Evolutionary conservation across 2,797 vertebrate genomes (phyloP).

Genomic region (Meriones psammophilus): DNA sequence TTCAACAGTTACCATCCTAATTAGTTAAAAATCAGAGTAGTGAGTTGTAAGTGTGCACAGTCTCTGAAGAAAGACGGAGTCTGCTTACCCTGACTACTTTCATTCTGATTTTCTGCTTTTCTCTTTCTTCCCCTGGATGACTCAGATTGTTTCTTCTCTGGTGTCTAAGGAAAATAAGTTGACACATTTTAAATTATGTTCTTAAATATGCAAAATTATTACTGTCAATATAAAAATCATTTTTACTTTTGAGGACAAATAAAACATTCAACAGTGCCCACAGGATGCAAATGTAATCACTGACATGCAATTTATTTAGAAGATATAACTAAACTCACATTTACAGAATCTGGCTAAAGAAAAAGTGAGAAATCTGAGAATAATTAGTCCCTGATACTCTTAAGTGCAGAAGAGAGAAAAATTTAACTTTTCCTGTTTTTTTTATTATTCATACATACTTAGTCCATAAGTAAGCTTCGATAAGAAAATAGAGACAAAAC

Average conservation of each 20-base stretch:
- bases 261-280: conserved; percentile 52
- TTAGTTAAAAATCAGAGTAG: conserved; percentile 40
- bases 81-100: conserved; percentile 97
- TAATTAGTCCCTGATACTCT: conserved; percentile 57
- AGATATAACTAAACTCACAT: conserved; percentile 60
- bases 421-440: conserved; percentile 51
- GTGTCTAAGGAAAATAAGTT: conserved; percentile 92
- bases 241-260: conserved; percentile 55
- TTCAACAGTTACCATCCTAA: conserved; percentile 19
- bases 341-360: conserved; percentile 53
- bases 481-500: conserved; percentile 30
- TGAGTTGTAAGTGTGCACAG: neutral
- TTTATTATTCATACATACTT: conserved; percentile 43
- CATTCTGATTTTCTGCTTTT: conserved; percentile 98
- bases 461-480: conserved; percentile 15
- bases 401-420: neutral
- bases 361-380: conserved; percentile 37
- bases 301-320: conserved; percentile 63
- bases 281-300: conserved; percentile 36
- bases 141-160: conserved; percentile 98
- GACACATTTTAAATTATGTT: conserved; percentile 72
- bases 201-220: conserved; percentile 64
- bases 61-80: conserved; percentile 16
- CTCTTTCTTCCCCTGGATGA: conserved; percentile 97
- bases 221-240: conserved; percentile 43